These are phyloP conservation scores for Artemisiospiza belli DNA, from an alignment of 2,113 vertebrate genomes.

Conservation along the genomic window DNA sequence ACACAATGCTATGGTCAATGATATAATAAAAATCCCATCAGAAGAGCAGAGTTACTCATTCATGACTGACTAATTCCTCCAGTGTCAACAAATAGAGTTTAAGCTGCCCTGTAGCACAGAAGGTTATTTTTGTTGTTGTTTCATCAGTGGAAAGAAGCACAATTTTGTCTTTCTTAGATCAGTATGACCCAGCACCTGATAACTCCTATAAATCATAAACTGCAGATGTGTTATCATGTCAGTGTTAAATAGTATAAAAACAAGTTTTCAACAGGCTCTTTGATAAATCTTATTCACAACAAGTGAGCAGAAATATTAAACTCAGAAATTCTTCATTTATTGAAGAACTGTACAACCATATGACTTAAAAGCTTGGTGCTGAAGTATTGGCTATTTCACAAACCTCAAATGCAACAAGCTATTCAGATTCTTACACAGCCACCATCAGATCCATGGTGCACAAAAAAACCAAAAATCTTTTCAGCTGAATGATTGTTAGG, in stretches of 20 bases:
- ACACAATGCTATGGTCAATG: neutral
- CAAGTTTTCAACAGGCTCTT: neutral
- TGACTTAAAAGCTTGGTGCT: neutral
- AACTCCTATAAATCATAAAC: neutral
- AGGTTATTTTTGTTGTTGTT: conserved; percentile 24
- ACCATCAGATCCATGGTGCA: neutral
- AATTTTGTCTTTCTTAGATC: neutral
- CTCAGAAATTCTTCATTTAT: neutral
- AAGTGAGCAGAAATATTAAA: neutral
- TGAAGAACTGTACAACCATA: neutral
- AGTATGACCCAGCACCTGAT: neutral
- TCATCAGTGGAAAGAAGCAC: neutral
- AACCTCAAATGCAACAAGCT: neutral
- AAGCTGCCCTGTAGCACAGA: conserved; percentile 14
- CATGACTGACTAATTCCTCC: conserved; percentile 53
- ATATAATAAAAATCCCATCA: conserved; percentile 33
- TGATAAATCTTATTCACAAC: neutral
- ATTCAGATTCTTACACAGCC: neutral
- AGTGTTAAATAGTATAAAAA: neutral
- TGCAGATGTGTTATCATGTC: neutral
- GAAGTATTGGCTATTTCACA: neutral
- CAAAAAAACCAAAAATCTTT: neutral
- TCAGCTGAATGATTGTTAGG: neutral
- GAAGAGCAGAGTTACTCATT: neutral
- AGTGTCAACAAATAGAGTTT: conserved; percentile 17